These are phyloP conservation scores for Cyprinodon tularosa DNA, from an alignment of 2,113 vertebrate genomes.

Conservation along the genomic window DNA sequence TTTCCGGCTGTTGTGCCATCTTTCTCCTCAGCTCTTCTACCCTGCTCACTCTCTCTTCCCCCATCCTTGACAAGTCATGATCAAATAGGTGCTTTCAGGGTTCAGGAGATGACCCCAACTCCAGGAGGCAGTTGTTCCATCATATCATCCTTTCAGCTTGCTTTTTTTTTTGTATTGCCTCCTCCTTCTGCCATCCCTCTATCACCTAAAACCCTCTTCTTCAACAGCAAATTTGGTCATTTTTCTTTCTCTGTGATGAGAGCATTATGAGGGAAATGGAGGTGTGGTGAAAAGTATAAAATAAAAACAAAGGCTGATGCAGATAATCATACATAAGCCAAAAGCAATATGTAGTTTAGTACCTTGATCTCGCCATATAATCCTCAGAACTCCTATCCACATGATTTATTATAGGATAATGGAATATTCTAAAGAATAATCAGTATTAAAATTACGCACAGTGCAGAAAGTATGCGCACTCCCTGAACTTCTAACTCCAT, in stretches of 20 bases:
- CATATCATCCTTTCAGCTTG: constrained; percentile 39
- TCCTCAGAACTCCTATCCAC: constrained; percentile 9
- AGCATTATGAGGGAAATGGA: constrained; percentile 41
- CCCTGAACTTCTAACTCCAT: too few species aligned
- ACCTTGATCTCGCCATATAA: constrained; percentile 31
- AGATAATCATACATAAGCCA: constrained; percentile 38
- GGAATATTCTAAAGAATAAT: background rate
- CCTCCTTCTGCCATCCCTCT: constrained; percentile 62
- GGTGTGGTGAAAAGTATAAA: constrained; percentile 48
- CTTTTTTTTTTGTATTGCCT: constrained; percentile 56
- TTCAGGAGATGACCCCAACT: constrained; percentile 74
- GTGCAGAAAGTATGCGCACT: background rate
- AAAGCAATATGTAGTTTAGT: constrained; percentile 34
- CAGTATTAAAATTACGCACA: background rate
- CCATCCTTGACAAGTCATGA: constrained; percentile 73
- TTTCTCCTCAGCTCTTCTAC: constrained; percentile 35
- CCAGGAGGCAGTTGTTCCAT: constrained; percentile 55
- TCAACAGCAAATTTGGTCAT: constrained; percentile 61
- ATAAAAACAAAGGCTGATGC: constrained; percentile 59
- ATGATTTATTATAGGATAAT: background rate
- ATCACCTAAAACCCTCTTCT: constrained; percentile 57
- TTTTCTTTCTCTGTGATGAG: constrained; percentile 50
- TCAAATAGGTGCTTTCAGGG: constrained; percentile 76
- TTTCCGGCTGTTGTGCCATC: constrained; percentile 51
- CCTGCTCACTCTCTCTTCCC: constrained; percentile 37